These are phyloP conservation scores for Lophius piscatorius DNA, from an alignment of 2,113 vertebrate genomes.

Conservation along the genomic window DNA sequence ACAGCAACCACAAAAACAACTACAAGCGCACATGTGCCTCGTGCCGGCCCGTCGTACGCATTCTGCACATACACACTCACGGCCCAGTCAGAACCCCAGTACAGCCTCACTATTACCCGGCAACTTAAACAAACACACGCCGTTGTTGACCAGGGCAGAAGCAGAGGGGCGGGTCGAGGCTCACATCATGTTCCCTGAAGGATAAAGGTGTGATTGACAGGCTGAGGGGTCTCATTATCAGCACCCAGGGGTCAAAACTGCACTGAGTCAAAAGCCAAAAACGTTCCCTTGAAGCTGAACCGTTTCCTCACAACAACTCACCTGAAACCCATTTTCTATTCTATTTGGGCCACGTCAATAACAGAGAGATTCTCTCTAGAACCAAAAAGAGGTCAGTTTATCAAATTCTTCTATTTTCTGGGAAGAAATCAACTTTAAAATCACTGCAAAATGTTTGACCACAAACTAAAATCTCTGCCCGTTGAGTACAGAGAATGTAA, in stretches of 20 bases:
- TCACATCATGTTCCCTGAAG: conserved; percentile 29
- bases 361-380: not conserved
- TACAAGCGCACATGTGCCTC: not conserved
- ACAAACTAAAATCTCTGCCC: not conserved
- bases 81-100: conserved; percentile 9
- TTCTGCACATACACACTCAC: conserved; percentile 1
- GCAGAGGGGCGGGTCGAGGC: conserved; percentile 4
- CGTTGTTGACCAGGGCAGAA: not conserved
- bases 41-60: conserved; percentile 3
- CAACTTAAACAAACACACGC: conserved; percentile 43
- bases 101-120: conserved; percentile 21
- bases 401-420: not conserved
- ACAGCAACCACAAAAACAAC: conserved; percentile 11
- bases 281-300: too few relatives aligned
- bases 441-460: not conserved
- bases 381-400: not conserved
- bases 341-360: too few relatives aligned
- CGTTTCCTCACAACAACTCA: conserved; percentile 2
- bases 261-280: too few relatives aligned
- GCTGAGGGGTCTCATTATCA: conserved; percentile 35
- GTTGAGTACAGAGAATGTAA: not conserved
- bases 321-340: not conserved
- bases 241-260: conserved; percentile 18
- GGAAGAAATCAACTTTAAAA: not conserved
- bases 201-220: conserved; percentile 29